Evolutionary conservation across 2,888 invertebrate genomes (phyloP).

Genomic region (Perithous albicinctus): DNA sequence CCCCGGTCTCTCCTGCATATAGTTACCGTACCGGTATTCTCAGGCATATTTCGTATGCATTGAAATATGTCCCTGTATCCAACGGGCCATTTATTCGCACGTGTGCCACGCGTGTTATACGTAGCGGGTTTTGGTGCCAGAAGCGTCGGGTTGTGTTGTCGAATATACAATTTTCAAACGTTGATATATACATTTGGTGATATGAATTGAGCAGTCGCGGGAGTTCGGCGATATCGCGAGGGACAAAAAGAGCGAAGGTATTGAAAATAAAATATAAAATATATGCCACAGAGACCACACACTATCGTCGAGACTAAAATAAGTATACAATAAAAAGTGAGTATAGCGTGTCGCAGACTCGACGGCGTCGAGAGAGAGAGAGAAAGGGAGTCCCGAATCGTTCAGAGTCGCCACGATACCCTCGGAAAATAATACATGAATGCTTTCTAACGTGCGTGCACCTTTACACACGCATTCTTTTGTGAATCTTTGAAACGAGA

Average conservation of each 20-base stretch:
- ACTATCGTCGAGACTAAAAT: constrained; percentile 48
- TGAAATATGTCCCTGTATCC: constrained; percentile 63
- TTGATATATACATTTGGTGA: constrained; percentile 38
- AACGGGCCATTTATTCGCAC: constrained; percentile 62
- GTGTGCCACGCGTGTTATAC: constrained; percentile 41
- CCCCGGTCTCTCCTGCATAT: no score
- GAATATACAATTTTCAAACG: constrained; percentile 33
- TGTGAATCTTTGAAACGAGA: constrained; percentile 71
- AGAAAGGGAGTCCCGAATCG: no score
- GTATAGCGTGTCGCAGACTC: constrained; percentile 28
- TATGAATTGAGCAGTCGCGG: constrained; percentile 37
- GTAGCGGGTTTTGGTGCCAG: constrained; percentile 3
- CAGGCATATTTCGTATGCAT: constrained; percentile 64
- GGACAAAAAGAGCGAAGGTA: neutral
- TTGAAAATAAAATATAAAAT: constrained; percentile 33
- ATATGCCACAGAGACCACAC: constrained; percentile 38
- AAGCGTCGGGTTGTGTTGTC: neutral
- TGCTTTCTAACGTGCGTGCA: constrained; percentile 15
- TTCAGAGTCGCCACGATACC: constrained; percentile 46
- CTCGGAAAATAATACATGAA: constrained; percentile 31
- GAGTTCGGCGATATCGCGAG: constrained; percentile 2
- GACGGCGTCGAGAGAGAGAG: constrained; percentile 56
- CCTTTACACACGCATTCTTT: constrained; percentile 41
- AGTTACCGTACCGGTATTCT: neutral
- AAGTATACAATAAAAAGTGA: constrained; percentile 42